Percentiles rank a stretch among this genome's conserved stretches.
These are phyloP conservation scores for Eunapius fragilis DNA, from an alignment of 37 sponge, comb jelly and placozoan genomes.

Conservation along the genomic window DNA sequence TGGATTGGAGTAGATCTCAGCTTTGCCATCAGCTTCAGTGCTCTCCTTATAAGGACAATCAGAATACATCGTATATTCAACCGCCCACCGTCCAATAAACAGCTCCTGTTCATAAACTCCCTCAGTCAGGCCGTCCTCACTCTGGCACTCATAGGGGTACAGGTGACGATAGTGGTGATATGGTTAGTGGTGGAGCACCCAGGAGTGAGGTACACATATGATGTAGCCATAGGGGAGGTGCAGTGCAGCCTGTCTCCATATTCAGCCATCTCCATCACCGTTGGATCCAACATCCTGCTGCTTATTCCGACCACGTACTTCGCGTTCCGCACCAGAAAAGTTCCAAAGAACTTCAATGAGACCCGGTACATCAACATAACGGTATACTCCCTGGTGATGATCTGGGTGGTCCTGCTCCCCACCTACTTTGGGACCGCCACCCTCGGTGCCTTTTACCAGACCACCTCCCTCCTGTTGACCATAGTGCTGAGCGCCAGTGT, in stretches of 20 bases:
- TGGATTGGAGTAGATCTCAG: conserved; percentile 44
- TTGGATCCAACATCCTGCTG: conserved; percentile 52
- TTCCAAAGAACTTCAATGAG: conserved; percentile 79
- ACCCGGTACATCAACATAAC: conserved; percentile 64
- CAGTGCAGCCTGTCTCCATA: conserved; percentile 35
- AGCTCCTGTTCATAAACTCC: not conserved
- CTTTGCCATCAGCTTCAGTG: conserved; percentile 17
- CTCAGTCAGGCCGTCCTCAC: not conserved
- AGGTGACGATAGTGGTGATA: not conserved
- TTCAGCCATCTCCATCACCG: conserved; percentile 7
- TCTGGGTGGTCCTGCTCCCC: conserved; percentile 75
- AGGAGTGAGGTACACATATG: not conserved
- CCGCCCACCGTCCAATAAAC: not conserved
- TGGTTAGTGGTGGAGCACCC: not conserved
- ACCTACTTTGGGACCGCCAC: conserved; percentile 40
- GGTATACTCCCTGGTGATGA: conserved; percentile 43
- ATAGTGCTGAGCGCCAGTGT: conserved; percentile 58
- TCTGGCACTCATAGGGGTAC: not conserved
- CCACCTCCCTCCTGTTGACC: conserved; percentile 48
- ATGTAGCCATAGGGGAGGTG: conserved; percentile 2
- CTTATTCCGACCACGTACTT: conserved; percentile 49
- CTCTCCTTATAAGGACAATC: conserved; percentile 66
- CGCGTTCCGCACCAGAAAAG: conserved; percentile 59
- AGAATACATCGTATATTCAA: conserved; percentile 72
- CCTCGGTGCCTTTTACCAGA: conserved; percentile 35